Percentiles rank a stretch among this genome's conserved stretches.
These are phyloP conservation scores for Philotrypesis tridentata DNA, from an alignment of 1,140 invertebrate species.

Conservation along the genomic window DNA sequence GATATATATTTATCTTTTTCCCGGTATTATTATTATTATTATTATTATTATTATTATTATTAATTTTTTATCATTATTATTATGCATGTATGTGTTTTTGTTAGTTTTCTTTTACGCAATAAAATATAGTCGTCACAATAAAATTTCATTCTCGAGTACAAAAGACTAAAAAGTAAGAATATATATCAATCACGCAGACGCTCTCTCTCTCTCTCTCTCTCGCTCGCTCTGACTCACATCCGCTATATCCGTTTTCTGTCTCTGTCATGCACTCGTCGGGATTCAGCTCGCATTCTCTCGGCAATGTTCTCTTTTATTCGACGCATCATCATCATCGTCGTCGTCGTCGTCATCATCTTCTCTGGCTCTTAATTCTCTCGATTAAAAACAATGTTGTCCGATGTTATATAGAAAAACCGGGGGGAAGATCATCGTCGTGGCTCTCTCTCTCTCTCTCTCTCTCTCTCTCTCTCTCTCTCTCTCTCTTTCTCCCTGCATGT, in stretches of 20 bases:
- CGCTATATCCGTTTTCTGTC: no score
- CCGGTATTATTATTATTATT: not conserved
- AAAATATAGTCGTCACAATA: conserved; percentile 39
- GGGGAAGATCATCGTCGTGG: not conserved
- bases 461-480: not conserved
- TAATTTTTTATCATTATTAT: no score
- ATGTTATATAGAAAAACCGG: conserved; percentile 30
- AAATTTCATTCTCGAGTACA: conserved; percentile 29
- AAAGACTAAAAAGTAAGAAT: conserved; percentile 38
- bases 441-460: not conserved
- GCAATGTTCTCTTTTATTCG: not conserved
- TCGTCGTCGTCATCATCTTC: no score
- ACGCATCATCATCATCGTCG: not conserved
- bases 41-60: no score
- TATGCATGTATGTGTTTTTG: not conserved
- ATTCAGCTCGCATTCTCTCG: not conserved
- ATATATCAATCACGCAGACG: not conserved
- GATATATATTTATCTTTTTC: conserved; percentile 34
- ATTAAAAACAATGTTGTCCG: conserved; percentile 9
- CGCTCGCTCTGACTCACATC: not conserved
- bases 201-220: not conserved
- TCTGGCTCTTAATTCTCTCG: not conserved
- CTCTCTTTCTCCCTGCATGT: not conserved
- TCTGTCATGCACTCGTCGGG: no score
- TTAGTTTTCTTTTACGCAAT: not conserved